A percentile compares a stretch with the other conserved stretches of the same genome.
Conservation (phyloP, 2,113 vertebrate genomes). For the Phylloscopus trochilus region DNA sequence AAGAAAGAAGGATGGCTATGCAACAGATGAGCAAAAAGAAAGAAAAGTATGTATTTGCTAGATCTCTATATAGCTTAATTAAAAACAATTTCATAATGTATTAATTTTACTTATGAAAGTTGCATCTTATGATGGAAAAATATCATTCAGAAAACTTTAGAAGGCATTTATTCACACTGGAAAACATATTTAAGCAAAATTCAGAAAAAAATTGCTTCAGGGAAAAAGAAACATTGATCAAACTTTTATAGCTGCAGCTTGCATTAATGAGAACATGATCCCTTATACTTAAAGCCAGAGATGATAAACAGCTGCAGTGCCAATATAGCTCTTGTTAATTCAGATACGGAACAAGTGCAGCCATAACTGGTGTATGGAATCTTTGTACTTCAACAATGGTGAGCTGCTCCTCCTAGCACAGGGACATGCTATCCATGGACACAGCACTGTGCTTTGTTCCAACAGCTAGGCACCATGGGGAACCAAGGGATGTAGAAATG, state of each 20-base stretch:
- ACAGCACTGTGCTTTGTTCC: constrained; percentile 21
- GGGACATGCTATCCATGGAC: neutral
- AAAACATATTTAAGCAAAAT: constrained; percentile 1
- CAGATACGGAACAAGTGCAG: constrained; percentile 32
- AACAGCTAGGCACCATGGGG: neutral
- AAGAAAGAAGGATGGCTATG: neutral
- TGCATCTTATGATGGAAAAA: constrained; percentile 8
- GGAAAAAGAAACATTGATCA: constrained; percentile 7
- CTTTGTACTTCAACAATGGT: constrained; percentile 63
- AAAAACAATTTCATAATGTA: neutral
- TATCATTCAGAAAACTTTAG: neutral
- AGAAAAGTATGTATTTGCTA: neutral
- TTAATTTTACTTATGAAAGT: neutral
- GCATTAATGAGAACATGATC: constrained; percentile 15
- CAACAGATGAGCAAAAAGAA: neutral
- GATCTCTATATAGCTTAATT: neutral
- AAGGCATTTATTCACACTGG: neutral
- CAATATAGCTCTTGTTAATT: constrained; percentile 36
- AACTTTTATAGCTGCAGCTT: constrained; percentile 20
- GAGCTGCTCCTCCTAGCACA: constrained; percentile 45
- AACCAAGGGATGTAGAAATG: neutral
- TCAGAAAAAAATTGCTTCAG: neutral
- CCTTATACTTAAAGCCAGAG: neutral
- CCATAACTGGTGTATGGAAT: neutral
- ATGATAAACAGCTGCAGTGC: constrained; percentile 41